Base-by-base conservation (phyloP, 2,888 invertebrate genomes). In the Eristalinus aeneus region DNA sequence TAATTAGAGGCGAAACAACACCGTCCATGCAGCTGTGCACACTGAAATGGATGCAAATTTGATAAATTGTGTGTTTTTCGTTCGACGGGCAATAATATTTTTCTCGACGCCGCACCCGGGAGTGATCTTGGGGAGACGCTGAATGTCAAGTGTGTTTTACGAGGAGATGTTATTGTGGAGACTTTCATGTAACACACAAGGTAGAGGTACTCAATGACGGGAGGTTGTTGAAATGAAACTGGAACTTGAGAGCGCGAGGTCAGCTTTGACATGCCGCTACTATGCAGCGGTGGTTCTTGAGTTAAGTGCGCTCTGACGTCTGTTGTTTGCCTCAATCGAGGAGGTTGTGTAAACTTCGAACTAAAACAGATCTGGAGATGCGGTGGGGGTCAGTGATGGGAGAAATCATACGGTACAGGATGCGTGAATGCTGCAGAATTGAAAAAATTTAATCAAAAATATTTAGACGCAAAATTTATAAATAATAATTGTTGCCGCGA, bases 11-110 rank as follows among this genome's bases (percentile, higher is more conserved):
- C 64, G 75, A 72, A 76, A 54, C 34, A 69, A 63, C 58, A 75
- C 16, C 16, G n/a, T n/a, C 31, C 27, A 56, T 3, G 46, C n/a
- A 23, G 22, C 63, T 65, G 27, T 16, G n/a, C 32, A 32, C 39
- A n/a, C 10, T n/a, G 58, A 78, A 64, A 61, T 75, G 68, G 81
- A 81, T 81, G 85, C 81, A 85, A 85, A 85, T 85, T 81, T 85
- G 76, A 85, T 85, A 81, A 85, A 77, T 80, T 85, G 80, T 34
- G 5, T 63, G 46, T 53, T 76, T 22, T 63, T 31, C 34, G 2
- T n/a, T 58, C 58, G 63, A 56, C 31, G 36, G n/a, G 34, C 34
- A 34, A 34, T 34, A 34, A 34, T 34, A 34, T 34, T 34, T 39
- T 39, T n/a, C 39, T 46, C 46, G n/a, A 10, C 16, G 46, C 46